These are phyloP conservation scores for Macroramphosus scolopax DNA, from an alignment of 2,797 vertebrate species.

Conservation along the genomic window DNA sequence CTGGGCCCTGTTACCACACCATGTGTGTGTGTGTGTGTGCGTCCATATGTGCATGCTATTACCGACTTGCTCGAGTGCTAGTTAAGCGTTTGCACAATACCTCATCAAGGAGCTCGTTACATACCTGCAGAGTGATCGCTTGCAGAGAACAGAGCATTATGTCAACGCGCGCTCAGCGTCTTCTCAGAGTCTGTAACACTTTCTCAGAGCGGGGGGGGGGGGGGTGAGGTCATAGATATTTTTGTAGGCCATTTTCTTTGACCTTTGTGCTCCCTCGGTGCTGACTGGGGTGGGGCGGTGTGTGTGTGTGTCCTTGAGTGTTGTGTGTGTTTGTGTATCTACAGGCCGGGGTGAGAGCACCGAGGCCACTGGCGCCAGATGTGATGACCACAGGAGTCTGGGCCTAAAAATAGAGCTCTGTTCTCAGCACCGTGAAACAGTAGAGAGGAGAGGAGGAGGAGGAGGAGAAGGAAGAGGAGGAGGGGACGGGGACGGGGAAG, in stretches of 20 bases:
- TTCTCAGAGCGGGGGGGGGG: constrained; percentile 26
- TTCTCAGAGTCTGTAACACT: constrained; percentile 38
- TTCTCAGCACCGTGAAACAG: constrained; percentile 75
- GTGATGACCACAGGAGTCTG: constrained; percentile 81
- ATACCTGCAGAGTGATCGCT: constrained; percentile 39
- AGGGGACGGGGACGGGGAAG: constrained; percentile 10
- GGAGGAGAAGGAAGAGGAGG: constrained; percentile 27
- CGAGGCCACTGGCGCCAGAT: constrained; percentile 80
- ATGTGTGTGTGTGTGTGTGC: constrained; percentile 20
- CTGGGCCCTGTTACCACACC: constrained; percentile 39
- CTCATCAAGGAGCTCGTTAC: constrained; percentile 22
- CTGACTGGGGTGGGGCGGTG: constrained; percentile 50
- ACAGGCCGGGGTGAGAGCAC: constrained; percentile 66
- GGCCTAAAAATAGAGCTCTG: constrained; percentile 81
- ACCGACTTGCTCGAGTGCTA: background rate
- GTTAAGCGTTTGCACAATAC: constrained; percentile 18
- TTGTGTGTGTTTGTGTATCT: constrained; percentile 64
- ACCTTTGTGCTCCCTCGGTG: constrained; percentile 67
- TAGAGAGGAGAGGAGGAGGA: constrained; percentile 39
- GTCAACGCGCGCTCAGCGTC: constrained; percentile 29
- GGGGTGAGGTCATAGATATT: constrained; percentile 71
- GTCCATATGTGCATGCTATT: constrained; percentile 22
- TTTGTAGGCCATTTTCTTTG: constrained; percentile 54
- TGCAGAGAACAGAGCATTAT: constrained; percentile 39
- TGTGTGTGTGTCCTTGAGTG: constrained; percentile 34